Evolutionary conservation across 2,113 vertebrate species (phyloP).

Genomic region (Rana temporaria): DNA sequence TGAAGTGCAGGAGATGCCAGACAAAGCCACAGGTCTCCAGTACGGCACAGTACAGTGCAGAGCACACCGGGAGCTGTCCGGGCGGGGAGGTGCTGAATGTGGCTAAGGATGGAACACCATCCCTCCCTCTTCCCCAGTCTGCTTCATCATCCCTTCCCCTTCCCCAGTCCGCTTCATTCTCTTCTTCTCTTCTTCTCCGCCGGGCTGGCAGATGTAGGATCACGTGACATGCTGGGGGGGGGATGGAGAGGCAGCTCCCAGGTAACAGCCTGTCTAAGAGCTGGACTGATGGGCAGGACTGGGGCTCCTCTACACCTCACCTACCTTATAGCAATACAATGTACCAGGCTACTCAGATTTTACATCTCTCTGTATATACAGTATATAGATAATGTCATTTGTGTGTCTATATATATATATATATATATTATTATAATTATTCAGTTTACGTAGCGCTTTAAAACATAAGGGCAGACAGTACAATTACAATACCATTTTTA

Average conservation of each 20-base stretch:
- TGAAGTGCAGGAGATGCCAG: neutral
- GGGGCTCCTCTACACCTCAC: neutral
- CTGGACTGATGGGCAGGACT: constrained; percentile 26
- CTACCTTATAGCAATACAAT: neutral
- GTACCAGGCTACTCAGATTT: no score
- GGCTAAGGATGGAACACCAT: constrained; percentile 24
- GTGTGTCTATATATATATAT: no score
- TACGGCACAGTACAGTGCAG: neutral
- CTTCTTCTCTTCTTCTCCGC: constrained; percentile 25
- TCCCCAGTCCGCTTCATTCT: constrained; percentile 33
- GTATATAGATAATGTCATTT: no score
- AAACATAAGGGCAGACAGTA: no score
- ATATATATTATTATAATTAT: no score
- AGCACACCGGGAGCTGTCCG: neutral
- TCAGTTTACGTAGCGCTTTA: no score
- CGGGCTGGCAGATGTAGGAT: constrained; percentile 49
- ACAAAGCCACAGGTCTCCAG: neutral
- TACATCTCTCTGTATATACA: no score
- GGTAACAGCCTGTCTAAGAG: constrained; percentile 45
- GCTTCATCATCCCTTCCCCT: constrained; percentile 36
- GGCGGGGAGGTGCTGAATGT: constrained; percentile 31
- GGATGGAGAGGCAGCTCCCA: constrained; percentile 49
- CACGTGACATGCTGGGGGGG: constrained; percentile 3
- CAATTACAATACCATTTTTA: no score
- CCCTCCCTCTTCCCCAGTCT: neutral